phyloP scores from a whole-genome alignment of 2,888 invertebrate genomes.

The Cataglyphis livida region DNA sequence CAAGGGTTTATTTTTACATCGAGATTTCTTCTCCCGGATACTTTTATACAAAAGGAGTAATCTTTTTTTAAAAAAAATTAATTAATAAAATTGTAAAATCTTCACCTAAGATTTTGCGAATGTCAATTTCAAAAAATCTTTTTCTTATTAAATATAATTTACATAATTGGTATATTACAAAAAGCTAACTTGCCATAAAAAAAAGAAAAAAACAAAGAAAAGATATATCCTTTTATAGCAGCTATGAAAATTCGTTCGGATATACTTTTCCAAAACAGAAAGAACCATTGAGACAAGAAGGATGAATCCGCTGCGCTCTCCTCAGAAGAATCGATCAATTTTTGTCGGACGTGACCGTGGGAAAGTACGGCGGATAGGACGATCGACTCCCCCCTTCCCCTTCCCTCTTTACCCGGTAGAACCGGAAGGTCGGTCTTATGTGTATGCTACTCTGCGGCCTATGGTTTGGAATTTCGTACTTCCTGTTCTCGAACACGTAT shows the following conservation, averaged over 20 bases:
- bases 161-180: neutral
- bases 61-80: neutral
- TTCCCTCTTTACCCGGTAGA: constrained; percentile 42
- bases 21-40: neutral
- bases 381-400: constrained; percentile 61
- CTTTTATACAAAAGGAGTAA: neutral
- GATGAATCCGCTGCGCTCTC: constrained; percentile 30
- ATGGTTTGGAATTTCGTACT: constrained; percentile 82
- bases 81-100: neutral
- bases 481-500: constrained; percentile 73
- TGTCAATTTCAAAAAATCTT: neutral
- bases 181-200: too few species aligned
- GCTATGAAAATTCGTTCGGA: neutral
- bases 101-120: neutral
- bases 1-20: neutral
- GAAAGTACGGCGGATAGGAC: constrained; percentile 58
- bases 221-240: neutral
- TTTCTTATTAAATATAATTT: neutral
- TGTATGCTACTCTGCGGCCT: constrained; percentile 62
- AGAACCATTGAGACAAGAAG: neutral
- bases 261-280: neutral
- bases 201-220: neutral
- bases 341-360: constrained; percentile 70
- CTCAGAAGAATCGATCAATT: constrained; percentile 63
- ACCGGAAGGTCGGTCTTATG: constrained; percentile 75